These are phyloP conservation scores for Diglossa brunneiventris DNA, from an alignment of 2,113 vertebrate genomes.

Conservation along the genomic window DNA sequence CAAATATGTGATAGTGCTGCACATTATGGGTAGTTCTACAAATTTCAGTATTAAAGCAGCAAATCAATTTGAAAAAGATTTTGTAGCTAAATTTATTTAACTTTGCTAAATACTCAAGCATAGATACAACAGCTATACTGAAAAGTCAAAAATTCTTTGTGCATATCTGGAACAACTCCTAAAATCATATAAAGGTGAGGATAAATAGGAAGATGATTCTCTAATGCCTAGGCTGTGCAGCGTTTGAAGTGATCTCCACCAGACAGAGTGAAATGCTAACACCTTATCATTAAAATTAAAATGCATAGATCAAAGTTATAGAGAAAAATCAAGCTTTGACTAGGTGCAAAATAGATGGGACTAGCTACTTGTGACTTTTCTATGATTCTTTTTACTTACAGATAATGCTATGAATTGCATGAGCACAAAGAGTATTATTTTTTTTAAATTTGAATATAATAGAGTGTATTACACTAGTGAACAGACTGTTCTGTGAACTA, in stretches of 20 bases:
- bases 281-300: not conserved
- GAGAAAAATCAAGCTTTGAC: not conserved
- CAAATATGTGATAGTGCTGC: rapidly evolving
- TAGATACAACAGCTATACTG: not conserved
- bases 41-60: not conserved
- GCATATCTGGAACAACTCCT: not conserved
- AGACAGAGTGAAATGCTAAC: not conserved
- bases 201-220: not conserved
- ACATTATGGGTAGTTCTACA: not conserved
- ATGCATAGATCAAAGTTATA: not conserved
- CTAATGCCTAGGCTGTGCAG: not conserved
- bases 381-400: not conserved
- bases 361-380: not conserved
- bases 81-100: not conserved
- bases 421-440: not conserved
- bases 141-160: not conserved
- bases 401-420: not conserved
- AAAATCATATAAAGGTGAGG: not conserved
- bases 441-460: not conserved
- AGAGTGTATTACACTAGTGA: not conserved
- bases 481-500: not conserved
- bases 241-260: not conserved
- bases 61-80: not conserved
- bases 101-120: not conserved
- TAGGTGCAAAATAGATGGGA: not conserved